phyloP scores from a whole-genome alignment of 2,888 invertebrate species.

The Andricus curvator region DNA sequence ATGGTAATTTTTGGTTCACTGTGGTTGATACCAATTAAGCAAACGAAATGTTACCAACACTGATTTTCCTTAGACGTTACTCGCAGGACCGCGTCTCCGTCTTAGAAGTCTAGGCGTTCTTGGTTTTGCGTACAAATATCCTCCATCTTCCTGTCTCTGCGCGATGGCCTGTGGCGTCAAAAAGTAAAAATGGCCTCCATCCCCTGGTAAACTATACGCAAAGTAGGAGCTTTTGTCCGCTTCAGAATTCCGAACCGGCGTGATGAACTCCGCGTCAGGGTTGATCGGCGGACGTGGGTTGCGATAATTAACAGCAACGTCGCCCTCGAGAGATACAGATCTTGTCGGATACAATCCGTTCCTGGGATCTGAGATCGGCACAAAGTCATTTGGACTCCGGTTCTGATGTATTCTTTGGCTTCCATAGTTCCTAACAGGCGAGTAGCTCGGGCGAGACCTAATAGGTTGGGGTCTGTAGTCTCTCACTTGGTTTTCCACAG shows the following conservation, averaged over 20 bases:
- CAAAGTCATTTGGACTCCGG: slow-evolving; percentile 59
- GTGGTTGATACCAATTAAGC: background rate
- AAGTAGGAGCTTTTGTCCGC: slow-evolving; percentile 82
- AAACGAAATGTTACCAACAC: background rate
- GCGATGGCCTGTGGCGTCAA: slow-evolving; percentile 84
- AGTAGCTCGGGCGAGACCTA: background rate
- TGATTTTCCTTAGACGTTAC: slow-evolving; percentile 49
- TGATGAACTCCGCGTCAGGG: slow-evolving; percentile 82
- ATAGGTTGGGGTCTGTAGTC: slow-evolving; percentile 43
- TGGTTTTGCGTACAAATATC: slow-evolving; percentile 67
- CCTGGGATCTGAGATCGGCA: slow-evolving; percentile 60
- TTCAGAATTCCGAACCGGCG: slow-evolving; percentile 61
- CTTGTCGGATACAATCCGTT: slow-evolving; percentile 48
- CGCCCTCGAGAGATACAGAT: slow-evolving; percentile 75
- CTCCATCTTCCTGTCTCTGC: slow-evolving; percentile 67
- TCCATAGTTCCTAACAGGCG: slow-evolving; percentile 43
- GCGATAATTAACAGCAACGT: slow-evolving; percentile 82
- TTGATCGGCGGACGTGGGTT: slow-evolving; percentile 81
- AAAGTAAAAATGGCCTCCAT: slow-evolving; percentile 89
- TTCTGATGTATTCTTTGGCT: slow-evolving; percentile 49
- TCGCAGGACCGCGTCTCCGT: slow-evolving; percentile 66
- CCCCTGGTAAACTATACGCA: slow-evolving; percentile 87
- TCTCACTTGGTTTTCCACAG: slow-evolving; percentile 53
- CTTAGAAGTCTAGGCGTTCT: slow-evolving; percentile 66
- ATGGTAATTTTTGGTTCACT: background rate